phyloP scores from a whole-genome alignment of 2,888 invertebrate species.

The Drosophila demipolita region DNA sequence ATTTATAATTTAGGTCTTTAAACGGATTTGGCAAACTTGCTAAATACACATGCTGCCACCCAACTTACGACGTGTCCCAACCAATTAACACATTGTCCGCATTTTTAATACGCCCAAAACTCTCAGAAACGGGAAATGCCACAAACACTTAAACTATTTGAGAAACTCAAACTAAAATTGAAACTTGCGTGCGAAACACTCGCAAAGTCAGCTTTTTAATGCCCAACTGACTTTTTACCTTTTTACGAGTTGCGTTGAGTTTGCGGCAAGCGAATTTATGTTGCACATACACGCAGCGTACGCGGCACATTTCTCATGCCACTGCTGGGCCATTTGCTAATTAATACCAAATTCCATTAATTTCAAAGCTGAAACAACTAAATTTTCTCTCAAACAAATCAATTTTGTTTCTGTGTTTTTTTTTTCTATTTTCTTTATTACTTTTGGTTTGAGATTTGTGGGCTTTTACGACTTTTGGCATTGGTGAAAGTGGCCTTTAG shows the following conservation, averaged over 20 bases:
- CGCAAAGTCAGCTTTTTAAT: slow-evolving; percentile 71
- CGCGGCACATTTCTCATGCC: slow-evolving; percentile 77
- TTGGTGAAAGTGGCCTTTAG: slow-evolving; percentile 43
- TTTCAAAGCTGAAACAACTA: slow-evolving; percentile 73
- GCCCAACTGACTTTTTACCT: slow-evolving; percentile 58
- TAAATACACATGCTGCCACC: not conserved
- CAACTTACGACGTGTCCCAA: slow-evolving; percentile 64
- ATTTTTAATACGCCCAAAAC: slow-evolving; percentile 48
- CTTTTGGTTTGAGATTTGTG: slow-evolving; percentile 71
- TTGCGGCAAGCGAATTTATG: slow-evolving; percentile 61
- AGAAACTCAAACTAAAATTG: slow-evolving; percentile 38
- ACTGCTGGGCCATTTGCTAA: slow-evolving; percentile 81
- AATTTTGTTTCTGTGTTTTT: slow-evolving; percentile 55
- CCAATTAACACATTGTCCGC: slow-evolving; percentile 79
- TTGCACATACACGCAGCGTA: slow-evolving; percentile 63
- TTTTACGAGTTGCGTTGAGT: slow-evolving; percentile 41
- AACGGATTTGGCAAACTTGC: slow-evolving; percentile 8
- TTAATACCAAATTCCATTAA: slow-evolving; percentile 80
- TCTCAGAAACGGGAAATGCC: slow-evolving; percentile 47
- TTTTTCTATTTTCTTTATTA: slow-evolving; percentile 39
- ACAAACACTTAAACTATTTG: slow-evolving; percentile 71
- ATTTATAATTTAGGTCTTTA: slow-evolving; percentile 13
- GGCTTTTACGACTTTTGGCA: slow-evolving; percentile 76
- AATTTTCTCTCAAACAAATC: slow-evolving; percentile 71
- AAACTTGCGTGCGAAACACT: slow-evolving; percentile 67